A percentile compares a stretch with the other conserved stretches of the same genome.
Conservation (phyloP, 2,888 invertebrate genomes). For the Lordiphosa fenestrarum region DNA sequence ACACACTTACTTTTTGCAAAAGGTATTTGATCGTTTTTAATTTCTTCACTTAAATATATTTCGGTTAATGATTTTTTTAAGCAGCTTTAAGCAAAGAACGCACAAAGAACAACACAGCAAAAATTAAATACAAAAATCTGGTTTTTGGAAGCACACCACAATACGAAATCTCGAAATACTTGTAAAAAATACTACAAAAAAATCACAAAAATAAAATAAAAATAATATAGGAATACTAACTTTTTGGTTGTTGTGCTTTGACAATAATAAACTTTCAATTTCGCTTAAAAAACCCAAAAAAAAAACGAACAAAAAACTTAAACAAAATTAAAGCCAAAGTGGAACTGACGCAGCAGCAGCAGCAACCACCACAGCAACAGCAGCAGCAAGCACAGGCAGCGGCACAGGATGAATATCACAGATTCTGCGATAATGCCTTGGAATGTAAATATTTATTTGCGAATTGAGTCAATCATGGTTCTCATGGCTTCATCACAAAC, state of each 20-base stretch:
- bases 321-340: slow-evolving; percentile 41
- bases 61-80: slow-evolving; percentile 2
- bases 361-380: slow-evolving; percentile 10
- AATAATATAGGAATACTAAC: slow-evolving; percentile 16
- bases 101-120: slow-evolving; percentile 50
- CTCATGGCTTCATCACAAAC: neutral
- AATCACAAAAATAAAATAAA: neutral
- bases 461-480: slow-evolving; percentile 18
- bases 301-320: slow-evolving; percentile 31
- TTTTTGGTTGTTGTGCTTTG: slow-evolving; percentile 31
- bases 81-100: slow-evolving; percentile 21
- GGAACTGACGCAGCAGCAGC: slow-evolving; percentile 33
- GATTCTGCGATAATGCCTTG: slow-evolving; percentile 89
- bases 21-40: slow-evolving; percentile 56
- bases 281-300: slow-evolving; percentile 24
- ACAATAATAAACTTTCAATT: slow-evolving; percentile 32
- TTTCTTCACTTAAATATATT: slow-evolving; percentile 8
- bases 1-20: slow-evolving; percentile 34
- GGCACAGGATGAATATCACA: slow-evolving; percentile 87
- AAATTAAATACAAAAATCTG: slow-evolving; percentile 14
- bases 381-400: slow-evolving; percentile 44
- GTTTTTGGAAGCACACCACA: slow-evolving; percentile 27
- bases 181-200: slow-evolving; percentile 27
- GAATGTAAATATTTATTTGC: slow-evolving; percentile 84
- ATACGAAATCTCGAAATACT: slow-evolving; percentile 66